phyloP scores from a whole-genome alignment of 64 coral and sea anemone species.

The Trachythela sp. region DNA sequence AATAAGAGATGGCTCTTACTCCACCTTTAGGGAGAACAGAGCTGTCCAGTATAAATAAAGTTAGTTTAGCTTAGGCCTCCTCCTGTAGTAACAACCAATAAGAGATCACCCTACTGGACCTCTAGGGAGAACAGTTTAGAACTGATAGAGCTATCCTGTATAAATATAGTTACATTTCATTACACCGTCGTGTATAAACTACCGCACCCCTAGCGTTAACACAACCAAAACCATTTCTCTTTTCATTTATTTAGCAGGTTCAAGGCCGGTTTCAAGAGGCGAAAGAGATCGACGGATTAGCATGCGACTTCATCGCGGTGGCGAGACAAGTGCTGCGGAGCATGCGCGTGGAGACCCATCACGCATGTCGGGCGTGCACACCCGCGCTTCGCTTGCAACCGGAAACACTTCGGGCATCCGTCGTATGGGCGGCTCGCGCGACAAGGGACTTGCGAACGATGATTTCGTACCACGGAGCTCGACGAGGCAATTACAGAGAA shows the following conservation, averaged over 20 bases:
- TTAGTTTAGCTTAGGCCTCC: too few species aligned
- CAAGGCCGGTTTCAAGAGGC: conserved; percentile 7
- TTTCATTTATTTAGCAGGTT: not conserved
- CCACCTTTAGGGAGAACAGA: too few species aligned
- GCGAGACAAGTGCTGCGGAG: not conserved
- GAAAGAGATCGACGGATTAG: not conserved
- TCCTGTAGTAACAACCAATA: too few species aligned
- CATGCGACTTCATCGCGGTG: not conserved
- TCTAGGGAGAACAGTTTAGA: too few species aligned
- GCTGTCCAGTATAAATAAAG: too few species aligned
- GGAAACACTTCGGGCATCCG: not conserved
- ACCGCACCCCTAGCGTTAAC: too few species aligned
- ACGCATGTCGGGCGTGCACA: conserved; percentile 10
- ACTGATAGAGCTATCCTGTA: too few species aligned
- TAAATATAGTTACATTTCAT: too few species aligned
- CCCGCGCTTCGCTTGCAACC: not conserved
- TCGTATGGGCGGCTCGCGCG: not conserved
- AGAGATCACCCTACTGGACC: too few species aligned
- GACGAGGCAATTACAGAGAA: not conserved
- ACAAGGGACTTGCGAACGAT: conserved; percentile 7
- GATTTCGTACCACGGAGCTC: not conserved
- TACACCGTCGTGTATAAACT: too few species aligned
- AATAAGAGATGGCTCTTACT: too few species aligned
- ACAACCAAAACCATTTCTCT: not conserved
- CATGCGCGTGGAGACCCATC: not conserved